These are phyloP conservation scores for Tigriopus californicus DNA, from an alignment of 2,888 invertebrate genomes.

Conservation along the genomic window DNA sequence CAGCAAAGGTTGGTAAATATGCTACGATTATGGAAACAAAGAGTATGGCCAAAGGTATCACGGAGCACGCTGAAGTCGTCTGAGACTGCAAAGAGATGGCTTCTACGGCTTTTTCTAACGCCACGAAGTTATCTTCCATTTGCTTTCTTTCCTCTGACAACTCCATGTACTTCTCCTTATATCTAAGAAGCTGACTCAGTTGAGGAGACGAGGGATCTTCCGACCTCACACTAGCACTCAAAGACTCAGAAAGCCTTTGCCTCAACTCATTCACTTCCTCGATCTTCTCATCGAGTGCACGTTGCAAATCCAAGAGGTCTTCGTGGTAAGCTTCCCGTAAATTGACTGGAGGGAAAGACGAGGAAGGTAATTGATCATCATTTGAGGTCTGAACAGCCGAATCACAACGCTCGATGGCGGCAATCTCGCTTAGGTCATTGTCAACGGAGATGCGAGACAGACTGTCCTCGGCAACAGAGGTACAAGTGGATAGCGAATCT, in stretches of 20 bases:
- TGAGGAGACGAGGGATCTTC: neutral
- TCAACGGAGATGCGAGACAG: too few relatives aligned
- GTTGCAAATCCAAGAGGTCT: neutral
- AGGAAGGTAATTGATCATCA: too few relatives aligned
- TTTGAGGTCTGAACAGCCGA: too few relatives aligned
- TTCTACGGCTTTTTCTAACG: slow-evolving; percentile 24
- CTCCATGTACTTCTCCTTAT: slow-evolving; percentile 8
- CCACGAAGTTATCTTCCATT: slow-evolving; percentile 28
- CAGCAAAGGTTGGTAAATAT: slow-evolving; percentile 18
- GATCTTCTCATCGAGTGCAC: slow-evolving; percentile 27
- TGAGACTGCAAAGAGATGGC: slow-evolving; percentile 24
- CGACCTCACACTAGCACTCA: neutral
- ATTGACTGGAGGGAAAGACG: too few relatives aligned
- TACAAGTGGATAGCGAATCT: too few relatives aligned
- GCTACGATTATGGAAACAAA: slow-evolving; percentile 21
- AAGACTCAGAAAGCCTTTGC: neutral
- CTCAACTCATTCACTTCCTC: slow-evolving; percentile 38
- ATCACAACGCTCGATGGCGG: too few relatives aligned
- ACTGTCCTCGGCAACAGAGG: too few relatives aligned
- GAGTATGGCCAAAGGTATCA: slow-evolving; percentile 21
- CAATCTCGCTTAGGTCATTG: too few relatives aligned
- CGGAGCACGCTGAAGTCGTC: slow-evolving; percentile 23
- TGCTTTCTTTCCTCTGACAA: slow-evolving; percentile 21
- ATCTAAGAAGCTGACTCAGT: neutral
- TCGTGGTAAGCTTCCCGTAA: neutral